Percentiles rank a stretch among this genome's conserved stretches.
Conservation (phyloP, 2,797 vertebrate species). For the Apogon hyalosoma region DNA sequence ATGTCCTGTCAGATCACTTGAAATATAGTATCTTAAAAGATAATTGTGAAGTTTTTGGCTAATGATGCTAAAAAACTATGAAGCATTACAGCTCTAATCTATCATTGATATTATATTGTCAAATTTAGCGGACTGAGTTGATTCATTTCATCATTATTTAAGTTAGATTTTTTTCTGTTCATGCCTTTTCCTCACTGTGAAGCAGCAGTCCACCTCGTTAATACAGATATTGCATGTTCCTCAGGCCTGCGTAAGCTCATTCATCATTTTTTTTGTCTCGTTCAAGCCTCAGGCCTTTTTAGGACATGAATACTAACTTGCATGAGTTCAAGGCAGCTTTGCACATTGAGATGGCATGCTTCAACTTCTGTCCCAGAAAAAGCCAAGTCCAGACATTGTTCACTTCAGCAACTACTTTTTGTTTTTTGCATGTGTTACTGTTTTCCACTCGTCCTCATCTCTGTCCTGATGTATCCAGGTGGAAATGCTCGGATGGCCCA, state of each 20-base stretch:
- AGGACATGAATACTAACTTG: conserved; percentile 88
- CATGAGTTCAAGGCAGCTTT: conserved; percentile 84
- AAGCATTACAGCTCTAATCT: conserved; percentile 1
- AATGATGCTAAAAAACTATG: no score
- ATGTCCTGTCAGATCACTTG: no score
- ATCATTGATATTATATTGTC: conserved; percentile 13
- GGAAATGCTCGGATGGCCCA: conserved; percentile 92
- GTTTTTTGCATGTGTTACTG: conserved; percentile 4
- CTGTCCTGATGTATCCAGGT: conserved; percentile 78
- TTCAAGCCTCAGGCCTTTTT: conserved; percentile 51
- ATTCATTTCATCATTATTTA: conserved; percentile 30
- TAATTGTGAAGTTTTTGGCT: no score
- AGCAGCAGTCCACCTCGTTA: conserved; percentile 26
- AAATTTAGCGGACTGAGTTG: conserved; percentile 2
- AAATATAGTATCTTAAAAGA: no score
- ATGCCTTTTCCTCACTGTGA: conserved; percentile 34
- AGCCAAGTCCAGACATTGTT: conserved; percentile 9
- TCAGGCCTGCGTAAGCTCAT: conserved; percentile 60
- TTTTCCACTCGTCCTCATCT: conserved; percentile 21
- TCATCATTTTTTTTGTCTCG: conserved; percentile 51
- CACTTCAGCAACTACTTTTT: conserved; percentile 24
- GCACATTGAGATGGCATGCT: conserved; percentile 68
- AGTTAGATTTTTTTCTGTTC: conserved; percentile 25
- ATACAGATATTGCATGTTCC: conserved; percentile 73
- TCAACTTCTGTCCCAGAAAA: conserved; percentile 41